Conservation (phyloP, 2,797 vertebrate genomes). For the Enteromius treurensis region DNA sequence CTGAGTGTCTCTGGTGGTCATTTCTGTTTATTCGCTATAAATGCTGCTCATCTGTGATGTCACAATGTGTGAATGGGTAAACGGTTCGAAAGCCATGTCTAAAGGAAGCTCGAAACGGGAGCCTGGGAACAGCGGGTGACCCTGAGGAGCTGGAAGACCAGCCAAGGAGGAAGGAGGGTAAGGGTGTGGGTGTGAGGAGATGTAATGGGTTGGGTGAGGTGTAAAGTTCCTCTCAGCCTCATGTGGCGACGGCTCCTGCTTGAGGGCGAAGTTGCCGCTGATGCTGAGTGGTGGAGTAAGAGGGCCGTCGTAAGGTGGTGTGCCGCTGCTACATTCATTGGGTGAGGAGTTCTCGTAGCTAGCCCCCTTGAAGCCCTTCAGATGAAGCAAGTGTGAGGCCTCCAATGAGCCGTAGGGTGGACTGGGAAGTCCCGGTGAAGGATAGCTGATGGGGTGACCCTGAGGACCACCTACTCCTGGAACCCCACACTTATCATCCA, state of each 20-base stretch:
- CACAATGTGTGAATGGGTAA: conserved; percentile 78
- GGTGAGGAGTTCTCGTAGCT: conserved; percentile 84
- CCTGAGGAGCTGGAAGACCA: conserved; percentile 78
- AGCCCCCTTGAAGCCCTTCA: conserved; percentile 89
- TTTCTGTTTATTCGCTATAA: conserved; percentile 81
- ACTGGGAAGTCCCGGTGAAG: conserved; percentile 93
- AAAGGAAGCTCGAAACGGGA: conserved; percentile 88
- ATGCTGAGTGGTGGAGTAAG: conserved; percentile 95
- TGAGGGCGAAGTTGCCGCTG: conserved; percentile 91
- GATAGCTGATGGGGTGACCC: conserved; percentile 84
- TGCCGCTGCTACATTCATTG: conserved; percentile 81
- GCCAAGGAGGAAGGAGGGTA: conserved; percentile 68
- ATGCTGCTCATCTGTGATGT: conserved; percentile 84
- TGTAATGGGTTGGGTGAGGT: conserved; percentile 78
- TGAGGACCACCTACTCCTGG: conserved; percentile 67
- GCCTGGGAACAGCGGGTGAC: conserved; percentile 83
- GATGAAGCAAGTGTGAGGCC: conserved; percentile 86
- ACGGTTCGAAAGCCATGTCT: conserved; percentile 89
- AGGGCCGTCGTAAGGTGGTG: conserved; percentile 91
- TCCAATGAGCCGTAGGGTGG: conserved; percentile 94
- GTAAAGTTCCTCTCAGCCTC: conserved; percentile 87
- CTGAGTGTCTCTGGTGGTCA: conserved; percentile 34
- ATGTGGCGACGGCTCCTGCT: conserved; percentile 88
- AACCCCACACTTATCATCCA: conserved; percentile 85
- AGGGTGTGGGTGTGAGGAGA: conserved; percentile 80